Evolutionary conservation across 2,113 vertebrate genomes (phyloP).

Genomic region (Actinemys pallida): DNA sequence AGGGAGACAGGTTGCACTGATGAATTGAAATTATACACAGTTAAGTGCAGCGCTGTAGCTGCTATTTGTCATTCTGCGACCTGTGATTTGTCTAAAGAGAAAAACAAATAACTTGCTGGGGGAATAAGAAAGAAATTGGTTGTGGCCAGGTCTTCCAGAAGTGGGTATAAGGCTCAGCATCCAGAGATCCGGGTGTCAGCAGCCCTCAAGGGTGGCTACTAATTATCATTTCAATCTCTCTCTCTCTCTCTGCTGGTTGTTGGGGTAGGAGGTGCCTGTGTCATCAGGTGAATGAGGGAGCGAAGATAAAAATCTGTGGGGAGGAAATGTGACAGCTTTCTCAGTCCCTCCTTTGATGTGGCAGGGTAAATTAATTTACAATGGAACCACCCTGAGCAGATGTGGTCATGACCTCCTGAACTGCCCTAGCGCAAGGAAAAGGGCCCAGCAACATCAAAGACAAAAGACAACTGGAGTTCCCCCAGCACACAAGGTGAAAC

Average conservation of each 20-base stretch:
- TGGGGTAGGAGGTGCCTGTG: slow-evolving; percentile 66
- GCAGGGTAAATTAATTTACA: slow-evolving; percentile 76
- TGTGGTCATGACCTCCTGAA: slow-evolving; percentile 73
- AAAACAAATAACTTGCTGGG: slow-evolving; percentile 75
- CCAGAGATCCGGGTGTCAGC: slow-evolving; percentile 69
- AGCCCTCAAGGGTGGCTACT: slow-evolving; percentile 56
- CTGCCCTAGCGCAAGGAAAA: slow-evolving; percentile 65
- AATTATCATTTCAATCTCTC: slow-evolving; percentile 67
- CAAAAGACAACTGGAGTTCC: slow-evolving; percentile 71
- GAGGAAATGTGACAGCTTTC: slow-evolving; percentile 73
- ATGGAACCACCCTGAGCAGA: slow-evolving; percentile 71
- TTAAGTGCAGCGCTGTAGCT: slow-evolving; percentile 75
- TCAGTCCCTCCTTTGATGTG: slow-evolving; percentile 71
- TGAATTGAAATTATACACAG: slow-evolving; percentile 72
- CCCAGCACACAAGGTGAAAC: slow-evolving; percentile 65
- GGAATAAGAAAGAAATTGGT: slow-evolving; percentile 57
- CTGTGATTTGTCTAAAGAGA: slow-evolving; percentile 71
- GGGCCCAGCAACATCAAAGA: slow-evolving; percentile 69
- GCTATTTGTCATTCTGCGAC: slow-evolving; percentile 75
- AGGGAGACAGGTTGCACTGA: slow-evolving; percentile 74
- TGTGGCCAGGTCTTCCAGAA: slow-evolving; percentile 70
- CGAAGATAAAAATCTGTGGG: slow-evolving; percentile 75
- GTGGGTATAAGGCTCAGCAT: slow-evolving; percentile 69
- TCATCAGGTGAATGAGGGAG: slow-evolving; percentile 70
- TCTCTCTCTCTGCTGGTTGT: slow-evolving; percentile 39